Evolutionary conservation across 2,888 invertebrate genomes (phyloP).

Genomic region (Ceramica pisi): DNA sequence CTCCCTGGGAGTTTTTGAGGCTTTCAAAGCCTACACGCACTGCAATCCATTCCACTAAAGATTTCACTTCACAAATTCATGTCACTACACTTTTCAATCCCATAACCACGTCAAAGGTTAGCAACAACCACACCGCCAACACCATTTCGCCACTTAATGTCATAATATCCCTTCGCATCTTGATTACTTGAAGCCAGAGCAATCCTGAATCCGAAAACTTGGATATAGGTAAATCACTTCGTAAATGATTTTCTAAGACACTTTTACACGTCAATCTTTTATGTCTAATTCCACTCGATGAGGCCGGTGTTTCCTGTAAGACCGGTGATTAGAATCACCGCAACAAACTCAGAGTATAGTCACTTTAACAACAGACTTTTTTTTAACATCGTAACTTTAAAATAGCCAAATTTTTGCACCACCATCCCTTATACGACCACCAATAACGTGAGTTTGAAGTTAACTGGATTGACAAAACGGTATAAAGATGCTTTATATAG

Average conservation of each 20-base stretch:
- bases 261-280: too few relatives aligned
- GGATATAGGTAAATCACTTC: neutral
- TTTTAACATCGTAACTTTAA: neutral
- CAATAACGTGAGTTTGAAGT: slow-evolving; percentile 59
- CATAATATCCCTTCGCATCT: neutral
- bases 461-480: slow-evolving; percentile 77
- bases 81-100: slow-evolving; percentile 8
- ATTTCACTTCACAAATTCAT: neutral
- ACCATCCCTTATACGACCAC: slow-evolving; percentile 68
- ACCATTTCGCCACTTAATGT: neutral
- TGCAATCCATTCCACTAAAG: slow-evolving; percentile 29
- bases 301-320: too few relatives aligned
- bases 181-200: neutral
- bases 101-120: neutral
- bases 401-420: neutral
- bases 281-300: too few relatives aligned
- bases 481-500: slow-evolving; percentile 83
- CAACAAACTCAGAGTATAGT: too few relatives aligned
- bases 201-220: neutral
- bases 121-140: neutral
- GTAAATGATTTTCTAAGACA: too few relatives aligned
- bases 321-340: too few relatives aligned
- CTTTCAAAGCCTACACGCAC: slow-evolving; percentile 22
- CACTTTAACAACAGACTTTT: too few relatives aligned
- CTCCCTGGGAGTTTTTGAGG: neutral